These are phyloP conservation scores for Watersipora subatra DNA, from an alignment of 1,140 invertebrate species.

Conservation along the genomic window DNA sequence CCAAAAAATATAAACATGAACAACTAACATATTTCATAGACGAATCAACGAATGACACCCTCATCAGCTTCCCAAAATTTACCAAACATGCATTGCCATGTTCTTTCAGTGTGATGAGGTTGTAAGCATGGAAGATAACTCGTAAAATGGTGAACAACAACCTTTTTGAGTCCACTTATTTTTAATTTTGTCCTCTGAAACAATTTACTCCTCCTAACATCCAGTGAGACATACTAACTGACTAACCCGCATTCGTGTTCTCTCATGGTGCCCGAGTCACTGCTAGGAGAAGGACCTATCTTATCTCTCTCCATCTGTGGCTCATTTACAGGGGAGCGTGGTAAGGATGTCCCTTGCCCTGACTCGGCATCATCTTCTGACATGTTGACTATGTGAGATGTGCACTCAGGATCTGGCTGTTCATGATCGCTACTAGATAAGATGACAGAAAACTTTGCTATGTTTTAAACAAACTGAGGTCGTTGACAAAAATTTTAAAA, in stretches of 20 bases:
- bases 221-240: not conserved
- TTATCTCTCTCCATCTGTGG: not conserved
- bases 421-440: slow-evolving; percentile 12
- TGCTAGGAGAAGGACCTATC: not conserved
- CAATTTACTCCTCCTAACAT: too few species aligned
- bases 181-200: too few species aligned
- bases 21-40: not conserved
- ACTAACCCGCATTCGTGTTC: not conserved
- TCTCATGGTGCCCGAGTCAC: not conserved
- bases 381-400: slow-evolving; percentile 11
- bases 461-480: not conserved
- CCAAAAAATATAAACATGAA: not conserved
- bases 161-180: too few species aligned
- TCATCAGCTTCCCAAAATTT: too few species aligned
- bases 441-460: slow-evolving; percentile 6
- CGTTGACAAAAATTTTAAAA: not conserved
- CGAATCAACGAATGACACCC: too few species aligned
- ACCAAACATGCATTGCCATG: too few species aligned
- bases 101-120: too few species aligned
- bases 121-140: too few species aligned
- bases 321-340: slow-evolving; percentile 77
- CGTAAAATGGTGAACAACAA: too few species aligned
- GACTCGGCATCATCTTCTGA: slow-evolving; percentile 84
- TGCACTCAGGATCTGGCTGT: slow-evolving; percentile 7
- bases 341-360: slow-evolving; percentile 79